phyloP scores from a whole-genome alignment of 2,113 vertebrate species.

The Sinocyclocheilus grahami region DNA sequence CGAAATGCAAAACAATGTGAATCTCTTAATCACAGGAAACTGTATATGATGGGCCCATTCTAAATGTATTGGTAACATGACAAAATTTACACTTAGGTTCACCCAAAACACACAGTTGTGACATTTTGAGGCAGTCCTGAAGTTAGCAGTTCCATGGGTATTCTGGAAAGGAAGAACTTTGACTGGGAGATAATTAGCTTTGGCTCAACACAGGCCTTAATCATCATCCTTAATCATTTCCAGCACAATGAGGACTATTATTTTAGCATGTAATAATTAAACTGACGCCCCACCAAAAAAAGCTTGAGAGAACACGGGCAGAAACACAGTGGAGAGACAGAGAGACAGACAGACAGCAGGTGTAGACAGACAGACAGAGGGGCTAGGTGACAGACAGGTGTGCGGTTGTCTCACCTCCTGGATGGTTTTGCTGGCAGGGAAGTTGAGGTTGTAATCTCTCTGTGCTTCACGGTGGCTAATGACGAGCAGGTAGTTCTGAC shows the following conservation, averaged over 20 bases:
- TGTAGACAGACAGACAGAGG: conserved; percentile 31
- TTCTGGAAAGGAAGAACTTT: background rate
- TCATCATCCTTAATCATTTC: background rate
- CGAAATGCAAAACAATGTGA: background rate
- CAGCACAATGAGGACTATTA: conserved; percentile 15
- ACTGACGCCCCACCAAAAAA: background rate
- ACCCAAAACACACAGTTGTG: background rate
- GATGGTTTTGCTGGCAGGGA: conserved; percentile 97
- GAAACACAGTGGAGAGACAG: background rate
- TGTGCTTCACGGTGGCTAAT: conserved; percentile 97
- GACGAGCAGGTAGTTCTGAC: conserved; percentile 98
- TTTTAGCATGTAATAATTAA: conserved; percentile 30
- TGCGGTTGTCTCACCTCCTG: conserved; percentile 88
- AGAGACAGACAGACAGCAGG: conserved; percentile 14
- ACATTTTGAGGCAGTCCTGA: background rate
- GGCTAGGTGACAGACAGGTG: conserved; percentile 29
- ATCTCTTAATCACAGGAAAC: background rate
- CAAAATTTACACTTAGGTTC: background rate
- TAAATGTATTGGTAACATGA: background rate
- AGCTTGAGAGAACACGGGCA: background rate
- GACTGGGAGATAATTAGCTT: conserved; percentile 8
- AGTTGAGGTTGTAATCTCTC: conserved; percentile 99
- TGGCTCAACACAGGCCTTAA: background rate
- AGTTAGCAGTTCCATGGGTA: background rate
- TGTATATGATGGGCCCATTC: background rate